A percentile compares a stretch with the other conserved stretches of the same genome.
Conservation (phyloP, 64 coral and sea anemone species). For the Pocillopora damicornis region DNA sequence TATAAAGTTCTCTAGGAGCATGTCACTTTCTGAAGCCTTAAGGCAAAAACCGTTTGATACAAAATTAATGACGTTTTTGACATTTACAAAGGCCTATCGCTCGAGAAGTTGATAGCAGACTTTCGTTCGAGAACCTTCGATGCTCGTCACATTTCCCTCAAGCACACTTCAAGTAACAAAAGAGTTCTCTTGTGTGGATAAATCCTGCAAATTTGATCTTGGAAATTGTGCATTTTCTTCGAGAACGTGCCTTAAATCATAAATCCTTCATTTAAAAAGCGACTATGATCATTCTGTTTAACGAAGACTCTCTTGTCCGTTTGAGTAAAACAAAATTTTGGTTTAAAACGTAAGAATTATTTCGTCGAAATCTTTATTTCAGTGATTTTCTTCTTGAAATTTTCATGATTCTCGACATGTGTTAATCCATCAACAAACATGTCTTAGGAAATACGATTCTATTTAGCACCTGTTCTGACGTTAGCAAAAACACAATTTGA, state of each 20-base stretch:
- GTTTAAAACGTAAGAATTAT: neutral
- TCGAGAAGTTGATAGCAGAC: neutral
- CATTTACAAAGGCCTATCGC: neutral
- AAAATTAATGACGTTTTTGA: constrained; percentile 9
- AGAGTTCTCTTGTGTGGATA: neutral
- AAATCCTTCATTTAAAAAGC: no score
- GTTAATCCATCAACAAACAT: neutral
- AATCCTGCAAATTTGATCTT: neutral
- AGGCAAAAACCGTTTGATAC: neutral
- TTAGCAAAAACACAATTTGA: neutral
- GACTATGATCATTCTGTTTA: no score
- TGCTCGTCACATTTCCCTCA: no score
- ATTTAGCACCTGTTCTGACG: neutral
- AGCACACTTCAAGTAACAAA: no score
- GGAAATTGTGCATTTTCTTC: neutral
- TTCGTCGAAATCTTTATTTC: neutral
- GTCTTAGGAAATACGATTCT: neutral
- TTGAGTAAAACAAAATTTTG: neutral
- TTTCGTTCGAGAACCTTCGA: no score
- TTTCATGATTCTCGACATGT: neutral
- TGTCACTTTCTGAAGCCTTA: neutral
- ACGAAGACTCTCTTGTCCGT: neutral
- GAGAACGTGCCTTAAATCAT: neutral
- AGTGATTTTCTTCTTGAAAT: neutral
- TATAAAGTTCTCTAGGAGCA: neutral